phyloP scores from a whole-genome alignment of 2,888 invertebrate species.

The Bellardia pandia region DNA sequence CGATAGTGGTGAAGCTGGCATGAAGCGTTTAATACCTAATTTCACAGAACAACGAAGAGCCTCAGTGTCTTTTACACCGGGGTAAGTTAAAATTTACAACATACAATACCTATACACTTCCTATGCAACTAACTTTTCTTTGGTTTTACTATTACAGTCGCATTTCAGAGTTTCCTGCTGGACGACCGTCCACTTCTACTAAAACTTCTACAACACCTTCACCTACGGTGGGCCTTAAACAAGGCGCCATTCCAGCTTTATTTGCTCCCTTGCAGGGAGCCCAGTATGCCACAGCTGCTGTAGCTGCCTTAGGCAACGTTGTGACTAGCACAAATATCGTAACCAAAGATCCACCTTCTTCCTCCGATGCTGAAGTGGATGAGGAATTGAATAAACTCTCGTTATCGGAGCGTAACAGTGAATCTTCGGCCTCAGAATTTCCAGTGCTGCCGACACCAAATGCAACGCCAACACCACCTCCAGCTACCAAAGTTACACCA shows the following conservation, averaged over 20 bases:
- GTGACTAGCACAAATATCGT: conserved; percentile 65
- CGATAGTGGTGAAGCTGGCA: conserved; percentile 86
- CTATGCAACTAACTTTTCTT: neutral
- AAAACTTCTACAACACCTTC: conserved; percentile 77
- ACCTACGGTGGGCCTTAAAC: conserved; percentile 75
- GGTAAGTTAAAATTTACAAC: conserved; percentile 75
- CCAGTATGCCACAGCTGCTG: conserved; percentile 64
- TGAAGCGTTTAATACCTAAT: conserved; percentile 82
- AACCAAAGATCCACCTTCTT: conserved; percentile 77
- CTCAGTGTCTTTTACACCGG: conserved; percentile 82
- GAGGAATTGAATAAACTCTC: conserved; percentile 75
- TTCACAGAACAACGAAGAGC: conserved; percentile 83
- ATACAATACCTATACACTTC: neutral
- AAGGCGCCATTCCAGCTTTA: conserved; percentile 71
- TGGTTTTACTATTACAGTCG: conserved; percentile 72
- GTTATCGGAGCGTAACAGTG: conserved; percentile 74
- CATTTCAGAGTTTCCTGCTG: conserved; percentile 78
- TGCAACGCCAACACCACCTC: conserved; percentile 76
- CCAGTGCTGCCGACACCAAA: conserved; percentile 70
- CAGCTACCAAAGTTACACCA: conserved; percentile 75
- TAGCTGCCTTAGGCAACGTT: conserved; percentile 59
- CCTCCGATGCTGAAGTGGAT: conserved; percentile 75
- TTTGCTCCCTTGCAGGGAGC: conserved; percentile 73
- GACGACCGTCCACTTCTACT: conserved; percentile 70
- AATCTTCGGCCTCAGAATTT: conserved; percentile 69